Percentiles rank a stretch among this genome's conserved stretches.
These are phyloP conservation scores for Bryconaethiops microstoma DNA, from an alignment of 2,797 vertebrate genomes.

Conservation along the genomic window DNA sequence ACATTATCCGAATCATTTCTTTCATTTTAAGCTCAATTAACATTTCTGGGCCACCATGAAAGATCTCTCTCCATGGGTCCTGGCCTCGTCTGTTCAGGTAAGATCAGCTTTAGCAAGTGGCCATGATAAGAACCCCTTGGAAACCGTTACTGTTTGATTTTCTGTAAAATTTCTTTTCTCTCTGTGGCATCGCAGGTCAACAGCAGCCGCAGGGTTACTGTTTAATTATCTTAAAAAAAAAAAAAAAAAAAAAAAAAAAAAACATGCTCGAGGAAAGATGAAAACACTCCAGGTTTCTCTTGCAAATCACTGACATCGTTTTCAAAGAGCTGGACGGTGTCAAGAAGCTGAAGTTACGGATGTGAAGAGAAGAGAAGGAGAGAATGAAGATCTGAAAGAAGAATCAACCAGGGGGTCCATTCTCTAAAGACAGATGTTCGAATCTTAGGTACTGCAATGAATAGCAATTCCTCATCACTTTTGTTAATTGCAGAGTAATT, in stretches of 20 bases:
- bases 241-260: constrained; percentile 44
- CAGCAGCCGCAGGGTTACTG: constrained; percentile 58
- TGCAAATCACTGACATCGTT: constrained; percentile 52
- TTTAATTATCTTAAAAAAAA: constrained; percentile 58
- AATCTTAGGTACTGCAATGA: neutral
- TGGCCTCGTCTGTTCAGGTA: constrained; percentile 44
- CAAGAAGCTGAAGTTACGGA: constrained; percentile 46
- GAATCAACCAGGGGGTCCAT: neutral
- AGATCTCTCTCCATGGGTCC: neutral
- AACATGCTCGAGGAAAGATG: constrained; percentile 56
- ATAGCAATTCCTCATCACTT: no score
- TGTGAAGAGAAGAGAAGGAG: constrained; percentile 46
- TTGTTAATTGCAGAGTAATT: no score
- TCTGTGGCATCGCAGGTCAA: constrained; percentile 63
- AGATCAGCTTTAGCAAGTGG: constrained; percentile 34
- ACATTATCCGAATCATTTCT: neutral
- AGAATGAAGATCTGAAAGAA: constrained; percentile 15
- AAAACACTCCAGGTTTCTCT: constrained; percentile 46
- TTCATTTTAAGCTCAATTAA: constrained; percentile 18
- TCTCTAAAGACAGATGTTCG: neutral
- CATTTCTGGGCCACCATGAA: neutral
- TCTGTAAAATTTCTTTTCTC: constrained; percentile 48
- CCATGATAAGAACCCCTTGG: constrained; percentile 65
- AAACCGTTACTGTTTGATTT: constrained; percentile 64
- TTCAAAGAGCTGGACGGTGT: constrained; percentile 56